Percentiles rank a stretch among this genome's conserved stretches.
phyloP scores from a whole-genome alignment of 2,797 vertebrate species.

The Leptatherina wallacei region DNA sequence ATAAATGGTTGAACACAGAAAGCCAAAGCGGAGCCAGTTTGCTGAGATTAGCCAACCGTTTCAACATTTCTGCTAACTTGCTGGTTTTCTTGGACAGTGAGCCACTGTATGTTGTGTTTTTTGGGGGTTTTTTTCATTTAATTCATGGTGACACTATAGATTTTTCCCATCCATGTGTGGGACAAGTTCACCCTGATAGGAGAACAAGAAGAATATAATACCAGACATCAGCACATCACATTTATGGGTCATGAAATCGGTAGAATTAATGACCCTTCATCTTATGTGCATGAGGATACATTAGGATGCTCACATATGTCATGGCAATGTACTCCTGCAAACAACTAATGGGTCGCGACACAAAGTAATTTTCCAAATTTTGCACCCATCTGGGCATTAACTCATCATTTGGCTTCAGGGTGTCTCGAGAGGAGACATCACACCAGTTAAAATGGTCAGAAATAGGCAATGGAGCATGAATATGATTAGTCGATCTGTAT shows the following conservation, averaged over 20 bases:
- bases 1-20: slow-evolving; percentile 22
- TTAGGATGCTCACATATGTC: slow-evolving; percentile 3
- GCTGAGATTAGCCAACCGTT: not conserved
- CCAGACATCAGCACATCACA: not conserved
- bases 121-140: not conserved
- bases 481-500: slow-evolving; percentile 2
- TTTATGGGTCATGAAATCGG: not conserved
- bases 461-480: slow-evolving; percentile 10
- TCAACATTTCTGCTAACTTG: not conserved
- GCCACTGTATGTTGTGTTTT: not conserved
- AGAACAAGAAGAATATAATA: not conserved
- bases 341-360: slow-evolving; percentile 10
- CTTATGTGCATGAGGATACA: slow-evolving; percentile 6
- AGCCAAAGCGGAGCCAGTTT: slow-evolving; percentile 4
- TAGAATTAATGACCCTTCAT: slow-evolving; percentile 6
- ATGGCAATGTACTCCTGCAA: not conserved
- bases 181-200: not conserved
- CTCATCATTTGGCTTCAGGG: slow-evolving; percentile 12
- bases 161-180: not conserved
- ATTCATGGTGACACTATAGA: not conserved
- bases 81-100: not conserved
- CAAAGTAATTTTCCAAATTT: slow-evolving; percentile 16
- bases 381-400: slow-evolving; percentile 15
- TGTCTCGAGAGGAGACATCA: not conserved
- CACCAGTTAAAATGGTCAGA: slow-evolving; percentile 14